Evolutionary conservation across 2,113 vertebrate species (phyloP).

Genomic region (Girardinichthys multiradiatus): DNA sequence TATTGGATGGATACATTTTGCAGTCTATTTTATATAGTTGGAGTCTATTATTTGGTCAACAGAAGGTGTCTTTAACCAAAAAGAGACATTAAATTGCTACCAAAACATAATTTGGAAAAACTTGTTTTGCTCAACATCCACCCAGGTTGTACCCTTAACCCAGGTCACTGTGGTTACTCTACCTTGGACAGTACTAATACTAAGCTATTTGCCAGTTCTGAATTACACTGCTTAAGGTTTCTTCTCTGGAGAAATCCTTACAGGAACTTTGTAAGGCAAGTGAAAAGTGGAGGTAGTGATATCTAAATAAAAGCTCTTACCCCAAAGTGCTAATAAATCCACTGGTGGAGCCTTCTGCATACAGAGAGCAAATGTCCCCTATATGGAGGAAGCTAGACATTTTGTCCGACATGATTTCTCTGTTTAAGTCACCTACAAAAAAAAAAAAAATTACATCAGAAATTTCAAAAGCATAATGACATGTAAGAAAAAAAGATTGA

Average conservation of each 20-base stretch:
- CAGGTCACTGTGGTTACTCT: not conserved
- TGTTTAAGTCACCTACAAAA: conserved; percentile 73
- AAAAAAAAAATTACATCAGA: not conserved
- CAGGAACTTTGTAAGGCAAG: not conserved
- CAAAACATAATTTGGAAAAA: not conserved
- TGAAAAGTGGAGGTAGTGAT: not conserved
- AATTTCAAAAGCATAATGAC: not conserved
- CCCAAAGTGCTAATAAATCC: conserved; percentile 99
- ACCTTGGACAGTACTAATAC: too few relatives aligned
- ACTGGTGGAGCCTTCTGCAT: conserved; percentile 96
- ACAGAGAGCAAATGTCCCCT: conserved; percentile 98
- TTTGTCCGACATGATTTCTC: conserved; percentile 94
- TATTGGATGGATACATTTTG: not conserved
- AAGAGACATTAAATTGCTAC: too few relatives aligned
- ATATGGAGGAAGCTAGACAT: conserved; percentile 99
- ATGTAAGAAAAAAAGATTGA: too few relatives aligned
- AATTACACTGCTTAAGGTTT: not conserved
- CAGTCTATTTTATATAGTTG: too few relatives aligned
- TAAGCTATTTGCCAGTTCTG: not conserved
- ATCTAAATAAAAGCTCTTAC: conserved; percentile 75
- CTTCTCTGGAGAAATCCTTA: not conserved
- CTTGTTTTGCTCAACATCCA: not conserved
- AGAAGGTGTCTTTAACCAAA: not conserved
- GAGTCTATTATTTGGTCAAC: not conserved
- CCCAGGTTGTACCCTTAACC: not conserved